Evolutionary conservation across 2,797 vertebrate genomes (phyloP), one percentile per base, ranked within the genome.

Genomic region (Coracias cyanogaster): DNA sequence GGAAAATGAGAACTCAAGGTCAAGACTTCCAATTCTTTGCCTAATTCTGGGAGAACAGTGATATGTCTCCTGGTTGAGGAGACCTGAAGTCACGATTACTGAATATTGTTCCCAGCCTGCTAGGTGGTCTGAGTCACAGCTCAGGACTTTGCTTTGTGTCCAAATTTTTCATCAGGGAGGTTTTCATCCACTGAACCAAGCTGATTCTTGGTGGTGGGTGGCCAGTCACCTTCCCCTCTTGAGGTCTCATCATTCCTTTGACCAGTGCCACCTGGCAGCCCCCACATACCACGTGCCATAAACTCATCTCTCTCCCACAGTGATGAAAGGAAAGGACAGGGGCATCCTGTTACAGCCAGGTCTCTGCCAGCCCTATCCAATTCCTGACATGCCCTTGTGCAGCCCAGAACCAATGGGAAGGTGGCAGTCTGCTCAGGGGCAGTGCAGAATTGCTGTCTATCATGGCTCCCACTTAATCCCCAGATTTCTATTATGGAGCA

Each of bases 331-430:
- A 96, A 85, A 95, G 87, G 85, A 95, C 89, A 94, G 66, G 66
- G 70, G 90, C 41, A 73, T 97, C 81, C 58, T 77, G 60, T 95
- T 96, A 94, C 95, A 91, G 76, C 19, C 86, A 89, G 66, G 64
- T 57, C 60, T 92, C 67, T 94, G 88, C 70, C 91, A 96, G 67
- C 93, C 81, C 65, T 85, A 37, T 95, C 90, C 64, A 74, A 20
- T 96, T 95, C 90, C 78, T 93, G 60, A 45, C 78, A 62, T 93
- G 88, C 67, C 78, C 55, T 86, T 85, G 64, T 82, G 67, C 29
- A 85, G 85, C 45, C 80, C 89, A 64, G 41, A 93, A 54, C 45
- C 57, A 39, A 93, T 61, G 73, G 77, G 90, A 90, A 79, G 64
- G 69, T 81, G 54, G 41, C 48, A 77, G 52, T 61, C 60, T 86